Conservation (phyloP, 64 coral and sea anemone genomes). For the Montipora foliosa region DNA sequence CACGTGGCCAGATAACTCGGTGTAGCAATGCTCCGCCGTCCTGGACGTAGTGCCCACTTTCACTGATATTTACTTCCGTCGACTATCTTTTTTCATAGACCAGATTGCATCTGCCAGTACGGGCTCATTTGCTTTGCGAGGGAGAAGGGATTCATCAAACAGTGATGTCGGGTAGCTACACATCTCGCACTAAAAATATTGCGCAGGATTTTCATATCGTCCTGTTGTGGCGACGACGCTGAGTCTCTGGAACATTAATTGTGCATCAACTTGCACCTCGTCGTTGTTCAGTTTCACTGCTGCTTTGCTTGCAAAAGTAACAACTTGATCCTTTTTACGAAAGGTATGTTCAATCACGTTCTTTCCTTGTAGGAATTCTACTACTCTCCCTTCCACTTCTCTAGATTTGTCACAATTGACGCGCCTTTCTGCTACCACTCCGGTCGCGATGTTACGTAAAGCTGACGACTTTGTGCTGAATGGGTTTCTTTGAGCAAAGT, state of each 20-base stretch:
- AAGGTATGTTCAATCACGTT: slow-evolving; percentile 9
- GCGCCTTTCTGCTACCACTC: neutral
- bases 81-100: too few relatives aligned
- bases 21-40: too few relatives aligned
- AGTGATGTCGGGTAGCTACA: slow-evolving; percentile 22
- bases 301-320: slow-evolving; percentile 10
- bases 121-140: slow-evolving; percentile 25
- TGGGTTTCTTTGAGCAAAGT: slow-evolving; percentile 11
- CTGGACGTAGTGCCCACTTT: too few relatives aligned
- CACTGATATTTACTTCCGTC: too few relatives aligned
- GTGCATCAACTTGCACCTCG: slow-evolving; percentile 24
- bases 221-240: neutral
- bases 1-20: too few relatives aligned
- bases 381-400: neutral
- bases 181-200: slow-evolving; percentile 3
- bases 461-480: slow-evolving; percentile 15
- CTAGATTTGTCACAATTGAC: slow-evolving; percentile 3
- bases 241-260: slow-evolving; percentile 46
- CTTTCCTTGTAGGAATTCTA: neutral
- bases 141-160: slow-evolving; percentile 36
- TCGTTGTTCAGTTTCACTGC: neutral
- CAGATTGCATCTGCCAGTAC: slow-evolving; percentile 36
- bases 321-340: slow-evolving; percentile 42
- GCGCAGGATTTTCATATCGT: neutral
- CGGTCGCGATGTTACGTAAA: slow-evolving; percentile 28